Base-by-base conservation (phyloP, 2,113 vertebrate genomes). In the Henicopernis longicauda region DNA sequence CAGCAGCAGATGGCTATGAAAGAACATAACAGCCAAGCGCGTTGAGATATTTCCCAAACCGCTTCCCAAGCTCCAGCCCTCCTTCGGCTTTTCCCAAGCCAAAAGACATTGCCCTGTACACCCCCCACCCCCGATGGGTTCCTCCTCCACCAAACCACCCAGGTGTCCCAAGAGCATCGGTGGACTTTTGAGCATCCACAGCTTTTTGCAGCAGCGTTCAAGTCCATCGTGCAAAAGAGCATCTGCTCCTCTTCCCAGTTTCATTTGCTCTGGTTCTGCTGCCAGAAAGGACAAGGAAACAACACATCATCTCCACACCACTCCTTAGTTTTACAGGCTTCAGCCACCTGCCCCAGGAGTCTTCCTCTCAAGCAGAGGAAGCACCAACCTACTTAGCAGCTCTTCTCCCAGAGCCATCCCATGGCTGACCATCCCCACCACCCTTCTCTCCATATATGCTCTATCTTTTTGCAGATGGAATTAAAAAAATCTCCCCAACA, bases 61-160 rank as follows among this genome's bases (percentile, higher is more conserved):
- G 44, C 38, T n/a, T 85, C 71, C 45, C 62, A 59, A 52, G 67
- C 42, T 89, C 57, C 66, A 36, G 34, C 59, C 44, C 31, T 86
- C 34, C 36, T 72, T 6, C 0, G 21, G 36, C 21, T 65, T 67
- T 66, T 63, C 59, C 45, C 62, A 89, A 78, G 69, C 16, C 49
- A 62, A 58, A 70, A 66, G 34, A 62, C 27, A 58, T 17, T 62
- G 55, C 27, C 31, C 50, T 54, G 21, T 29, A 40, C 23, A 61
- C 1, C 3, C 8, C 5, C 5, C 26, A 12, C 2, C 9, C 14
- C 2, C 0, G 2, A 17, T 2, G 18, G 17, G 54, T 9, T 92
- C 42, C 71, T 90, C 54, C 36, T 80, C 62, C 86, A 66, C 21
- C 50, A 65, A 80, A 10, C 26, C 70, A 69, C 11, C 4, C 27